phyloP scores from a whole-genome alignment of 2,113 vertebrate species.

The Cardinalis cardinalis region DNA sequence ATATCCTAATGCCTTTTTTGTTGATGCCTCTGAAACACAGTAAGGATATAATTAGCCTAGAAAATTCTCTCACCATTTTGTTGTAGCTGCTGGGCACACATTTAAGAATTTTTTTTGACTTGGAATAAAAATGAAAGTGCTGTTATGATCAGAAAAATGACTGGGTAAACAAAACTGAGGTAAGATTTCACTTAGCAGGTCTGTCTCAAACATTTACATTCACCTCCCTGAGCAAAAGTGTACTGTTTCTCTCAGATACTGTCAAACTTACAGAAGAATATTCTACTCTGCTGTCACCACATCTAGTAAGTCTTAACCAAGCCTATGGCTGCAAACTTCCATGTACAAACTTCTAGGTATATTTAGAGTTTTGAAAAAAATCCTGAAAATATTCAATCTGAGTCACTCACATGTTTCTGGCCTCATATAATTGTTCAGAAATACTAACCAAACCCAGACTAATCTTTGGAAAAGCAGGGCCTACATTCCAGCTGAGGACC shows the following conservation, averaged over 20 bases:
- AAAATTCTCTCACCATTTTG: not conserved
- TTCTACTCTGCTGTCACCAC: not conserved
- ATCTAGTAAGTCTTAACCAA: not conserved
- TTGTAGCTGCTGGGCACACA: not conserved
- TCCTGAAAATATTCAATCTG: not conserved
- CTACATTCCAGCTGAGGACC: not conserved
- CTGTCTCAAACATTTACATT: not conserved
- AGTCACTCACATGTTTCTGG: not conserved
- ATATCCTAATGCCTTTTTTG: constrained; percentile 76
- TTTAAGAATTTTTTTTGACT: not conserved
- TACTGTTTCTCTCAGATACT: not conserved
- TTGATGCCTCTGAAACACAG: constrained; percentile 71
- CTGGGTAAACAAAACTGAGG: not conserved
- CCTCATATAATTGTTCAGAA: not conserved
- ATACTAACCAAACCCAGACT: not conserved
- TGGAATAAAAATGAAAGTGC: not conserved
- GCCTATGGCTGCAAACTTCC: not conserved
- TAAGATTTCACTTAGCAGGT: not conserved
- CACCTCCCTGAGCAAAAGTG: not conserved
- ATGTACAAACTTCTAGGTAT: fast-evolving
- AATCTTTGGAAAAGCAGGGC: not conserved
- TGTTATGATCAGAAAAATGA: not conserved
- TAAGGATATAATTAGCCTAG: not conserved
- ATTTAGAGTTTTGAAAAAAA: not conserved
- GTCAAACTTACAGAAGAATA: not conserved